Conservation (phyloP, 2,113 vertebrate species). For the Centropus unirufus region DNA sequence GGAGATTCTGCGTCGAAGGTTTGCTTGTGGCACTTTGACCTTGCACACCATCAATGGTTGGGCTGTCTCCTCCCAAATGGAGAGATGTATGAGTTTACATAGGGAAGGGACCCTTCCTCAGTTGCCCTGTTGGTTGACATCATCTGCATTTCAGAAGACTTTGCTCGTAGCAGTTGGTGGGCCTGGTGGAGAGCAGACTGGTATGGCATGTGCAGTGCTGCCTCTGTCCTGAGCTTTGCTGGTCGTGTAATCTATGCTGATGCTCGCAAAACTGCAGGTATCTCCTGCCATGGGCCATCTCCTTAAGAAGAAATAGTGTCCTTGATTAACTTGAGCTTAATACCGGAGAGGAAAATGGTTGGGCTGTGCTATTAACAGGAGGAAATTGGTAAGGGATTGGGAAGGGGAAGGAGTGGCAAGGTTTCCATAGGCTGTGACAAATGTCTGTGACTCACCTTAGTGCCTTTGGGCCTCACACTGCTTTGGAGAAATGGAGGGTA, state of each 20-base stretch:
- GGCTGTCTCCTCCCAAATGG: neutral
- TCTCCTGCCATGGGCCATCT: neutral
- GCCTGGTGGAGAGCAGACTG: neutral
- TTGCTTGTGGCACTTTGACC: neutral
- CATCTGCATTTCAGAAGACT: neutral
- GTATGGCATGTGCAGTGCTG: rapidly evolving
- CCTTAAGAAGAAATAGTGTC: neutral
- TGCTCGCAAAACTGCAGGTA: neutral
- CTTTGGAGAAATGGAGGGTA: neutral
- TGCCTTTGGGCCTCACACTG: neutral
- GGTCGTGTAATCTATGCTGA: neutral
- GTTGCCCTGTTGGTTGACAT: neutral
- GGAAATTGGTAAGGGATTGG: neutral
- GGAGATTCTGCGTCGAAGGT: neutral
- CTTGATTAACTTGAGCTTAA: neutral
- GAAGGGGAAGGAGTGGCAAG: neutral
- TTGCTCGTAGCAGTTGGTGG: neutral
- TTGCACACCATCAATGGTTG: neutral
- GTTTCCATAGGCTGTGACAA: rapidly evolving
- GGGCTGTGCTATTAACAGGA: neutral
- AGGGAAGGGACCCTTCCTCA: neutral
- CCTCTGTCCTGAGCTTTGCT: neutral
- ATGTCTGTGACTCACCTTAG: neutral
- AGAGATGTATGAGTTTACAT: neutral
- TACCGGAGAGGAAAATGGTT: neutral